A percentile compares a stretch with the other conserved stretches of the same genome.
Evolutionary conservation across 2,113 vertebrate species (phyloP).

Genomic region (Dasyprocta punctata): DNA sequence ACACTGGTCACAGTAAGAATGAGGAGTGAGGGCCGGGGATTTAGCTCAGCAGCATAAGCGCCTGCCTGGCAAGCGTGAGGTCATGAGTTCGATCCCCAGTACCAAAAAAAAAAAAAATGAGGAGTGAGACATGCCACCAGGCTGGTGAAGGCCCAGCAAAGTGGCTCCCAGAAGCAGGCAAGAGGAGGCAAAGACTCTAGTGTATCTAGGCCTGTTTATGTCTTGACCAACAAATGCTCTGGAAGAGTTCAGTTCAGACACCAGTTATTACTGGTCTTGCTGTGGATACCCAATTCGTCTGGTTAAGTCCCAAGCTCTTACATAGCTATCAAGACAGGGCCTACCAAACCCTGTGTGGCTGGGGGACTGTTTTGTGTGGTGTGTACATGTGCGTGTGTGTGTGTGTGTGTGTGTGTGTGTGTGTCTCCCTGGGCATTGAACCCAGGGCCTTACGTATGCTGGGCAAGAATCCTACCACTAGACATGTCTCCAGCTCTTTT

Average conservation of each 20-base stretch:
- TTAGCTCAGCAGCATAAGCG: too few relatives aligned
- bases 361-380: neutral
- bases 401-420: neutral
- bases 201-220: neutral
- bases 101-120: too few relatives aligned
- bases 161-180: neutral
- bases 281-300: neutral
- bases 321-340: neutral
- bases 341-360: neutral
- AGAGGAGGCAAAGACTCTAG: neutral
- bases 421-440: neutral
- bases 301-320: neutral
- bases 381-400: neutral
- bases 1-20: neutral
- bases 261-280: neutral
- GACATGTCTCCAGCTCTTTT: neutral
- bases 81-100: too few relatives aligned
- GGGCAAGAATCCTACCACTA: neutral
- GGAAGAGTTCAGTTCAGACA: neutral
- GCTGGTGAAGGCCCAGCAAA: neutral
- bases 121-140: neutral
- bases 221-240: neutral
- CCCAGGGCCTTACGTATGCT: neutral
- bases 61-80: too few relatives aligned
- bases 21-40: neutral